Conservation (phyloP, 2,113 vertebrate genomes). For the Ciconia maguari region DNA sequence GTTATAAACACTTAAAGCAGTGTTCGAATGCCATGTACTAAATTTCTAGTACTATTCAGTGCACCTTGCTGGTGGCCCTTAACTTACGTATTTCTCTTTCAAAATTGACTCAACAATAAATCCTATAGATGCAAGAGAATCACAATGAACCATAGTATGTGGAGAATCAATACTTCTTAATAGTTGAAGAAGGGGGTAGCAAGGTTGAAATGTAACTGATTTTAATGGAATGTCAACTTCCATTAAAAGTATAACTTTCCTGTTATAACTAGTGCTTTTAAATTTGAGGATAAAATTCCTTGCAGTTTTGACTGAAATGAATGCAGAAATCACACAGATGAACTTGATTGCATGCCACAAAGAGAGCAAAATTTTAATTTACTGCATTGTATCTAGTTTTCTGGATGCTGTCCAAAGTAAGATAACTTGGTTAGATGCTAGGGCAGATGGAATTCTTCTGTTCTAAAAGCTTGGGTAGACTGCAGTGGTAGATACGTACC, state of each 20-base stretch:
- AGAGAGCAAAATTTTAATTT: background rate
- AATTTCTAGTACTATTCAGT: background rate
- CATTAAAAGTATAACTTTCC: background rate
- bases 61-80: background rate
- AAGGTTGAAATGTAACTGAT: background rate
- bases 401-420: background rate
- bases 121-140: background rate
- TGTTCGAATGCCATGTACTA: background rate
- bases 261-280: background rate
- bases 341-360: background rate
- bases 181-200: background rate
- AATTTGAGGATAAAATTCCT: background rate
- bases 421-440: background rate
- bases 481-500: rapidly evolving
- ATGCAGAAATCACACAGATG: background rate
- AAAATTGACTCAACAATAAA: background rate
- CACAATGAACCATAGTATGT: background rate
- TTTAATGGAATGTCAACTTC: background rate
- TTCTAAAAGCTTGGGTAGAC: background rate
- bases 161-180: background rate
- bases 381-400: background rate
- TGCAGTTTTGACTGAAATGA: background rate
- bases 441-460: background rate
- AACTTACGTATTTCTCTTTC: background rate
- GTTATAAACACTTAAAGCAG: background rate